Base-by-base conservation (phyloP, 2,113 vertebrate species). In the Anguilla japonica region DNA sequence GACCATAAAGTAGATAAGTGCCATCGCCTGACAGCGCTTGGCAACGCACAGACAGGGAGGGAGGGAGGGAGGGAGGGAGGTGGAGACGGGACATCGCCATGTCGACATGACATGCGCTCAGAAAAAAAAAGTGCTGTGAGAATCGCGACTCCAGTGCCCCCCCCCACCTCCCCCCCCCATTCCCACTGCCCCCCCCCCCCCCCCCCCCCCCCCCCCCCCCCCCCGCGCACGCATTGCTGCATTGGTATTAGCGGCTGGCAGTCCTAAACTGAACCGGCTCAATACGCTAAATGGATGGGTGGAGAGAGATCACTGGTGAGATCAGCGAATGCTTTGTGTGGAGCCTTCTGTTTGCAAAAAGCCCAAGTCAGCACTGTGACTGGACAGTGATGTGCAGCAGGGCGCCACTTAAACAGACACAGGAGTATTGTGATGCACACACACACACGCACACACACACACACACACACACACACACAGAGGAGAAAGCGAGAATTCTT, bases 281-380 rank as follows among this genome's bases (percentile, higher is more conserved):
- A 57, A 20, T 2, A 22, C 16, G 80, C 87, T 89, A 39, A 83
- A 67, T 22, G 41, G 80, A 79, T 83, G 67, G 79, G 84, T 81
- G 78, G 5, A 85, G 34, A 85, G 34, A 15, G 11, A 40, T 50
- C 46, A 46, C 57, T 9, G 63, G 82, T 89, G 89, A 89, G 87
- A 91, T 91, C 89, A 92, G 80, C 82, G 87, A 89, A 79, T 84
- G 3, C 86, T 60, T 39, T 50, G 39, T 53, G 53, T 79, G 86
- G 1, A 41, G 40, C 22, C 18, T 41, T 20, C 46, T 53, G 71
- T 34, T 34, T 15, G 40, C 26, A 0, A 46, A 83, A 86, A 50
- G 78, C 41, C 75, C 43, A n/a, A 2, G 79, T 83, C 85, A 87
- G 85, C 87, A 87, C 8, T 3, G 53, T 22, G 39, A 29, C 53